phyloP scores from a whole-genome alignment of 2,888 invertebrate genomes.

The Ametastegia equiseti region DNA sequence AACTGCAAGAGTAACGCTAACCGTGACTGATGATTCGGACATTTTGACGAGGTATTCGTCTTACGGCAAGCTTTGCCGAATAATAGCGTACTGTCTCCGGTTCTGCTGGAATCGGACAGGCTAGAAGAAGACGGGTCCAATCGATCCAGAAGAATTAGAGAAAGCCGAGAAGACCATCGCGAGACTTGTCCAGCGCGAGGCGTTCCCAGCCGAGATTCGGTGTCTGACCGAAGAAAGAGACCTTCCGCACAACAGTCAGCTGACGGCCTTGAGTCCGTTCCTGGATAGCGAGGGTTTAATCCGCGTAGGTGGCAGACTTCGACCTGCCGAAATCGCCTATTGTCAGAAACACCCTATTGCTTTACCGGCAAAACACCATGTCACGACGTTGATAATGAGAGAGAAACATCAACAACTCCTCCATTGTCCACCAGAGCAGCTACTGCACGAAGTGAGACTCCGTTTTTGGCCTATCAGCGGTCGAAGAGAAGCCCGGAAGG shows the following conservation, averaged over 20 bases:
- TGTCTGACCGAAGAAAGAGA: background rate
- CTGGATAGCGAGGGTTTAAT: slow-evolving; percentile 51
- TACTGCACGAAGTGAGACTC: background rate
- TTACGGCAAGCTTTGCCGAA: slow-evolving; percentile 38
- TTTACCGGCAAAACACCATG: background rate
- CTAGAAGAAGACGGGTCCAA: background rate
- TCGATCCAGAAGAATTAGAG: slow-evolving; percentile 48
- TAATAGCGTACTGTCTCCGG: slow-evolving; percentile 44
- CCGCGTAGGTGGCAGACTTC: slow-evolving; percentile 52
- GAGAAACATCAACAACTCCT: background rate
- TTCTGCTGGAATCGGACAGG: slow-evolving; percentile 18
- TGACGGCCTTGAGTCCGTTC: slow-evolving; percentile 48
- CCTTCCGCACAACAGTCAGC: slow-evolving; percentile 42
- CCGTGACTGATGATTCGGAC: too few species aligned
- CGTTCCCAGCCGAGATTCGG: slow-evolving; percentile 35
- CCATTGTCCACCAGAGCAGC: background rate
- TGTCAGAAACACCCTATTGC: slow-evolving; percentile 51
- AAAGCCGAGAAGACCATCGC: slow-evolving; percentile 46
- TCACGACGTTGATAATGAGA: background rate
- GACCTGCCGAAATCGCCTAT: slow-evolving; percentile 44
- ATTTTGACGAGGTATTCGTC: too few species aligned
- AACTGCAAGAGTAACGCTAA: background rate
- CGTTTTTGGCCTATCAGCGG: slow-evolving; percentile 64
- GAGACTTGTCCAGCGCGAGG: slow-evolving; percentile 48
- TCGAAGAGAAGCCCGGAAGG: slow-evolving; percentile 55